A percentile compares a stretch with the other conserved stretches of the same genome.
These are phyloP conservation scores for Pseudolycoriella hygida DNA, from an alignment of 2,888 invertebrate genomes.

Conservation along the genomic window DNA sequence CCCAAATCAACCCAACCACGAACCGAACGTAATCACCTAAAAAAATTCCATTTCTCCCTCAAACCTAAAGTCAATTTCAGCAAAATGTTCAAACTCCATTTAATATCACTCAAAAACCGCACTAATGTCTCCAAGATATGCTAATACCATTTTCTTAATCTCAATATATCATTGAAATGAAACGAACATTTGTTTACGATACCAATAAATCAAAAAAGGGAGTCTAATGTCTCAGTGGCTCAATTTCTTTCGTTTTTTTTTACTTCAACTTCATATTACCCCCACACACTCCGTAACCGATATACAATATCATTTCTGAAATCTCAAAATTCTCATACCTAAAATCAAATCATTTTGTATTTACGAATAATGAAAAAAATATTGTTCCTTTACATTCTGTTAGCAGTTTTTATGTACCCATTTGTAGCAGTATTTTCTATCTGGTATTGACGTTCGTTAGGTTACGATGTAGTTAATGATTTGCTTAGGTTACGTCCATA, in stretches of 20 bases:
- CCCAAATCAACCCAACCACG: too few relatives aligned
- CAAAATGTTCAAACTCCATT: not conserved
- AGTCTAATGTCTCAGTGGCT: not conserved
- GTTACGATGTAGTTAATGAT: too few relatives aligned
- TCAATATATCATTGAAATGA: conserved; percentile 5
- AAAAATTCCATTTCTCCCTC: not conserved
- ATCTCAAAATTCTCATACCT: not conserved
- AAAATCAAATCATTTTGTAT: conserved; percentile 1
- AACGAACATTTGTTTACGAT: conserved; percentile 6
- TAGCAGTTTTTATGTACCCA: too few relatives aligned
- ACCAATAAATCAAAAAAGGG: conserved; percentile 3
- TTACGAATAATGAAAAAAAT: not conserved
- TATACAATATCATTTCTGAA: too few relatives aligned
- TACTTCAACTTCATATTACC: not conserved
- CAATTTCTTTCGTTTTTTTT: not conserved
- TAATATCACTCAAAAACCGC: conserved; percentile 2
- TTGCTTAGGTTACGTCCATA: too few relatives aligned
- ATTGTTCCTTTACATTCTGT: too few relatives aligned
- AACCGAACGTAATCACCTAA: too few relatives aligned
- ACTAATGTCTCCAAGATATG: conserved; percentile 4
- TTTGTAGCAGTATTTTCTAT: too few relatives aligned
- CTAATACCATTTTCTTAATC: conserved; percentile 5
- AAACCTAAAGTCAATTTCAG: not conserved
- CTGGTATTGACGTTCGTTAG: too few relatives aligned
- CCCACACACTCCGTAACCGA: too few relatives aligned